These are phyloP conservation scores for Psittacula echo DNA, from an alignment of 2,797 vertebrate species.

Conservation along the genomic window DNA sequence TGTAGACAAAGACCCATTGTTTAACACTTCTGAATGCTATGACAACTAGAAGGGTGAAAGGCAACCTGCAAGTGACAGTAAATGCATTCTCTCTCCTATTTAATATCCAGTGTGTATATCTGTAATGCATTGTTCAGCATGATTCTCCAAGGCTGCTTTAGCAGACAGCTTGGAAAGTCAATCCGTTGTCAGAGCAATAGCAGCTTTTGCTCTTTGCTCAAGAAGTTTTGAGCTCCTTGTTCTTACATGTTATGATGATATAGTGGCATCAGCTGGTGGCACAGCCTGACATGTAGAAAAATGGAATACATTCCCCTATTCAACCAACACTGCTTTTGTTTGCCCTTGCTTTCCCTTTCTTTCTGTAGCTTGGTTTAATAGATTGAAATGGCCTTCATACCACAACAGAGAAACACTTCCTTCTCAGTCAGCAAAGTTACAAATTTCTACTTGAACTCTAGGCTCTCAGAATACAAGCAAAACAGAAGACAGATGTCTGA, in stretches of 20 bases:
- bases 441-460: not conserved
- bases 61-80: not conserved
- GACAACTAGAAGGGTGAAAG: not conserved
- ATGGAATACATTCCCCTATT: not conserved
- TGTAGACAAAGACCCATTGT: not conserved
- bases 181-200: not conserved
- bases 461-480: not conserved
- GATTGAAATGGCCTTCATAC: not conserved
- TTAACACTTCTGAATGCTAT: slow-evolving; percentile 23
- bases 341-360: not conserved
- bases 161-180: not conserved
- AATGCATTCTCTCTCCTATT: slow-evolving; percentile 7
- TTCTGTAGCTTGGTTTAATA: not conserved
- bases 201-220: not conserved
- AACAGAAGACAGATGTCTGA: not conserved
- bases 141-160: not conserved
- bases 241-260: not conserved
- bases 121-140: not conserved
- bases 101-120: not conserved
- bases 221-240: not conserved
- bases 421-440: not conserved
- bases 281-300: not conserved
- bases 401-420: not conserved
- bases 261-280: not conserved
- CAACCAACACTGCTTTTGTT: not conserved